Evolutionary conservation across 2,888 invertebrate genomes (phyloP).

Genomic region (Torymus texanus): DNA sequence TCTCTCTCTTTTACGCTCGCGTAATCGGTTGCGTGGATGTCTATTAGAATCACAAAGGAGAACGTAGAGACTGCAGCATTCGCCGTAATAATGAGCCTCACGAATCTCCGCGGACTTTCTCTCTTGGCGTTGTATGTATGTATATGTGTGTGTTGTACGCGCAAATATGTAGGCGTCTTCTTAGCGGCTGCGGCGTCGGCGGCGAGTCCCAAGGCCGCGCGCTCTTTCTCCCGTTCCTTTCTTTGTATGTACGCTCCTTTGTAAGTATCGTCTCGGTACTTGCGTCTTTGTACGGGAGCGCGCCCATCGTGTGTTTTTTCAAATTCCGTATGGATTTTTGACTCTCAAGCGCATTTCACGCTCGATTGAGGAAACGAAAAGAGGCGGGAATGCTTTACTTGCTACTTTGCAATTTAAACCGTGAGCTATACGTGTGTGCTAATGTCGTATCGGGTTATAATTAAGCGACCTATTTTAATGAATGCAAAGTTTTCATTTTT

Average conservation of each 20-base stretch:
- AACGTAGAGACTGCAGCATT: not conserved
- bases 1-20: conserved; percentile 7
- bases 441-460: too few species aligned
- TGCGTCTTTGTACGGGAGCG: too few species aligned
- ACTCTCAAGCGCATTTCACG: too few species aligned
- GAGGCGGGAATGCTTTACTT: too few species aligned
- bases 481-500: too few species aligned
- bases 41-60: conserved; percentile 15
- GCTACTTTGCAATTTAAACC: too few species aligned
- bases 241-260: not conserved
- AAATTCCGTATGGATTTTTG: too few species aligned
- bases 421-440: too few species aligned
- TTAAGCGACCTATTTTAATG: too few species aligned
- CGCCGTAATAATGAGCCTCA: not conserved
- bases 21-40: conserved; percentile 35
- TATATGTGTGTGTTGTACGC: not conserved
- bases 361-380: too few species aligned
- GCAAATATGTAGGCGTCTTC: conserved; percentile 4
- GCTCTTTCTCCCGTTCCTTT: conserved; percentile 1
- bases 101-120: conserved; percentile 31
- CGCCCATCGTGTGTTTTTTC: too few species aligned
- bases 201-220: conserved; percentile 32
- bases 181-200: not conserved
- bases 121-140: not conserved
- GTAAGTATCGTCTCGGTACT: too few species aligned